Percentiles rank a stretch among this genome's conserved stretches.
Evolutionary conservation across 2,888 invertebrate species (phyloP).

Genomic region (Drosophila rubida): DNA sequence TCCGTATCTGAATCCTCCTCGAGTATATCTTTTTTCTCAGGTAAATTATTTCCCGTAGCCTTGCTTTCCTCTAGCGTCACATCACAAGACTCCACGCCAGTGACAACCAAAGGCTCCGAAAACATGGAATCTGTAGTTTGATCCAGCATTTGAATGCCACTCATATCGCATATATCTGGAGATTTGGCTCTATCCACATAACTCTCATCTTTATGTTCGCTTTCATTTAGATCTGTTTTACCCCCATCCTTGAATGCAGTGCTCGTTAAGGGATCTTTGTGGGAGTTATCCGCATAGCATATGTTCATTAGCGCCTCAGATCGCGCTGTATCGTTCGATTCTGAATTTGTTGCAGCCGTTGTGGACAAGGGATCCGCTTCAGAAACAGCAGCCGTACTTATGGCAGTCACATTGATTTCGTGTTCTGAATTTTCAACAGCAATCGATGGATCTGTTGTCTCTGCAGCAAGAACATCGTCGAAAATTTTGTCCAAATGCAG

Average conservation of each 20-base stretch:
- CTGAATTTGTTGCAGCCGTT: conserved; percentile 11
- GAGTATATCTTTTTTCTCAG: background rate
- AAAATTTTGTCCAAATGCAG: conserved; percentile 79
- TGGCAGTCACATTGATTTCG: conserved; percentile 53
- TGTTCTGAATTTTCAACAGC: conserved; percentile 34
- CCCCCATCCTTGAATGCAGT: conserved; percentile 51
- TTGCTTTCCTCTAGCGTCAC: conserved; percentile 60
- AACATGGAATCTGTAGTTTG: conserved; percentile 76
- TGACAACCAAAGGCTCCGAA: conserved; percentile 70
- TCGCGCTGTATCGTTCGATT: conserved; percentile 20
- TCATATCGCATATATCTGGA: conserved; percentile 66
- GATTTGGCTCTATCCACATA: background rate
- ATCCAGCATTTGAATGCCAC: conserved; percentile 80
- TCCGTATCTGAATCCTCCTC: conserved; percentile 44
- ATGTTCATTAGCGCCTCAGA: conserved; percentile 61
- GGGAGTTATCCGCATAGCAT: conserved; percentile 1
- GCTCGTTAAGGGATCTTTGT: conserved; percentile 65
- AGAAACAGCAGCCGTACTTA: conserved; percentile 17
- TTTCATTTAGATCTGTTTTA: conserved; percentile 6
- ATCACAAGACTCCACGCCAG: conserved; percentile 57
- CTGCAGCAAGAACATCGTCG: conserved; percentile 69
- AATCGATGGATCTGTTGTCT: conserved; percentile 18
- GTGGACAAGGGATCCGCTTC: conserved; percentile 65
- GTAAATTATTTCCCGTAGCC: background rate
- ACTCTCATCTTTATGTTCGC: conserved; percentile 11